Percentiles rank a stretch among this genome's conserved stretches.
phyloP scores from a whole-genome alignment of 2,888 invertebrate species.

The Trachelus stipa region DNA sequence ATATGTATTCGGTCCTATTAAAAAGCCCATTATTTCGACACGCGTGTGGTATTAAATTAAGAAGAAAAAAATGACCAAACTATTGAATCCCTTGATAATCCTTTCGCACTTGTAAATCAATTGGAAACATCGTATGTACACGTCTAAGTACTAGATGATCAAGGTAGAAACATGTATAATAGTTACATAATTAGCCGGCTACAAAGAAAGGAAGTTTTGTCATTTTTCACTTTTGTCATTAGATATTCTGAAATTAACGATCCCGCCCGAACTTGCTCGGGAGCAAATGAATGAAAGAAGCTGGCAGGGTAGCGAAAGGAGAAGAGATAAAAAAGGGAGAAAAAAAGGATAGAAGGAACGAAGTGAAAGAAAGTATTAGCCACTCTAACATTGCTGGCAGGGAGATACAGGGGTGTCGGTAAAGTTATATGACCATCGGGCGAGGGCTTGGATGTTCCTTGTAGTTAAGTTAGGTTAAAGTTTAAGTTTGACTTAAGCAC shows the following conservation, averaged over 20 bases:
- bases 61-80: neutral
- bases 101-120: neutral
- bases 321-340: neutral
- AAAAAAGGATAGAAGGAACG: neutral
- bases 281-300: neutral
- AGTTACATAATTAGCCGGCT: neutral
- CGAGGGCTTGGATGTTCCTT: neutral
- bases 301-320: neutral
- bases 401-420: neutral
- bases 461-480: conserved; percentile 3
- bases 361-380: neutral
- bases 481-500: conserved; percentile 7
- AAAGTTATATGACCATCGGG: neutral
- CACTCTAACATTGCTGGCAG: neutral
- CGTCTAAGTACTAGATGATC: neutral
- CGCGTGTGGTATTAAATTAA: neutral
- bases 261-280: neutral
- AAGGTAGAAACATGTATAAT: neutral
- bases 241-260: conserved; percentile 17
- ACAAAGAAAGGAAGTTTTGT: neutral
- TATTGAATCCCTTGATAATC: neutral
- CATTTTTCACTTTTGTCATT: conserved; percentile 14
- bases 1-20: neutral
- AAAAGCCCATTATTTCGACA: neutral
- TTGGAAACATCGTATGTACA: neutral